Base-by-base conservation (phyloP, 2,797 vertebrate genomes). In the Thaleichthys pacificus region DNA sequence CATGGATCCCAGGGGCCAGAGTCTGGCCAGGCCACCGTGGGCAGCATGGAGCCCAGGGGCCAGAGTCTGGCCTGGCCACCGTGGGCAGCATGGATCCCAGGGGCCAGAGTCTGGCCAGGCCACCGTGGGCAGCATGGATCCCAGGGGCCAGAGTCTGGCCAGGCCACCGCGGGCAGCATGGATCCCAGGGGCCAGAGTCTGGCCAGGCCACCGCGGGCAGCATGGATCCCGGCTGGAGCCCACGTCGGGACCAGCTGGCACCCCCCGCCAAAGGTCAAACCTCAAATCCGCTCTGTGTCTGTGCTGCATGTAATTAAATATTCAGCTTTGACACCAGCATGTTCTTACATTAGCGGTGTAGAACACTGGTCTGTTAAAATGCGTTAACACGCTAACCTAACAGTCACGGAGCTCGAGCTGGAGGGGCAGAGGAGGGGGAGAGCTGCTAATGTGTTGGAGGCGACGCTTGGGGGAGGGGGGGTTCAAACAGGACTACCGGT, bases 201-300 rank as follows among this genome's bases (percentile, higher is more conserved):
- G 42, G 42, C 42, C 42, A 47, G 42, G 49, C 24, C 51, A 54
- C 66, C n/a, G 66, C 19, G 19, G 51, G 66, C 49, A 69, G 56
- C 35, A 22, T 12, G 67, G n/a, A 30, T 21, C 56, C 22, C 54
- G 7, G 19, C 57, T 38, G 30, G 30, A 22, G 67, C 68, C 77
- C 66, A 3, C 78, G 83, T 78, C 77, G 67, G 71, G 81, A 86
- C 82, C 87, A 90, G 88, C 86, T 90, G 88, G 81, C 80, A 64
- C 42, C 7, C 9, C 75, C 74, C 81, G 72, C 73, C 69, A 28
- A 74, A 76, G 80, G 82, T 85, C 77, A 17, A 56, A 76, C 81
- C 77, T 75, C 76, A 88, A 88, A 89, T 87, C 88, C 84, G 77
- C 71, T 83, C 69, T 63, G 28, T 66, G 75, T 77, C 72, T 77